These are phyloP conservation scores for Paramormyrops kingsleyae DNA, from an alignment of 2,113 vertebrate species.

Conservation along the genomic window DNA sequence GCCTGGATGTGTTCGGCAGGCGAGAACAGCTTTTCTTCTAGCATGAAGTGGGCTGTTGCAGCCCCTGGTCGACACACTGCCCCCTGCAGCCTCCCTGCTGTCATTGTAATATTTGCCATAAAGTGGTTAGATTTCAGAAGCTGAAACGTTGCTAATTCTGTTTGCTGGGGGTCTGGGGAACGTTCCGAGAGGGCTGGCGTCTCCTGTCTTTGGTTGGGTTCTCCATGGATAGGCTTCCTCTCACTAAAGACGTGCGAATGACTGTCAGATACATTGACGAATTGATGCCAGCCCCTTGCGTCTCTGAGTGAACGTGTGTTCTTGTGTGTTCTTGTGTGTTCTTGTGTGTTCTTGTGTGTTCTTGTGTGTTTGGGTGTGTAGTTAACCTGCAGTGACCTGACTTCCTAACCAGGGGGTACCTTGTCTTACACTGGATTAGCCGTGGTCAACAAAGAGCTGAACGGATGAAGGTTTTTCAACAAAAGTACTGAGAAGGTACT, in stretches of 20 bases:
- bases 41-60: not conserved
- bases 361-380: not conserved
- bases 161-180: not conserved
- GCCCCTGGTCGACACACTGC: not conserved
- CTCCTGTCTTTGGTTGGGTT: not conserved
- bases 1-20: not conserved
- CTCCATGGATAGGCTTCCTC: not conserved
- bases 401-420: not conserved
- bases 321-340: not conserved
- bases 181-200: not conserved
- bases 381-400: not conserved
- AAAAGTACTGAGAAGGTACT: not conserved
- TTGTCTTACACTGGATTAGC: not conserved
- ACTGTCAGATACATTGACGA: not conserved
- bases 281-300: not conserved
- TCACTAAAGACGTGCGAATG: not conserved
- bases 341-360: not conserved
- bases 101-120: not conserved
- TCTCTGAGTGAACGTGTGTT: not conserved
- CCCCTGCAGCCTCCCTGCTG: not conserved
- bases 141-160: not conserved
- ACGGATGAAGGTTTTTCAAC: not conserved
- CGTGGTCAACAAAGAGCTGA: not conserved
- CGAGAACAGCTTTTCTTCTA: not conserved
- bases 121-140: not conserved